Conservation (phyloP, 2,888 invertebrate genomes). For the Lepidocyrtoides sp. region DNA sequence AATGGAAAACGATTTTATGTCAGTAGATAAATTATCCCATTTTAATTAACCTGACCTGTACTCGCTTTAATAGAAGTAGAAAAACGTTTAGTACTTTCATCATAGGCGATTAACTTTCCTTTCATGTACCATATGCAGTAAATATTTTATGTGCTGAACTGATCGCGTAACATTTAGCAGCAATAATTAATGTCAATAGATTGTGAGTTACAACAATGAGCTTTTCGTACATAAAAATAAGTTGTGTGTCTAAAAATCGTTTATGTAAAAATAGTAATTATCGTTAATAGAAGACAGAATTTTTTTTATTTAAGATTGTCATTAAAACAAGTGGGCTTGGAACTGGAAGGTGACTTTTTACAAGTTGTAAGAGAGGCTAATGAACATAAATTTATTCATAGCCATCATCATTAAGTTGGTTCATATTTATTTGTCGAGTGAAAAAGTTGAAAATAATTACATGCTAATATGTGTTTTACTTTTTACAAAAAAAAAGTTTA, state of each 20-base stretch:
- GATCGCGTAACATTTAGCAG: not conserved
- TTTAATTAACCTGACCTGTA: too few relatives aligned
- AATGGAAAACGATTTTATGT: too few relatives aligned
- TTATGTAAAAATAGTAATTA: not conserved
- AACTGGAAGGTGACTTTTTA: not conserved
- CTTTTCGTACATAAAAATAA: too few relatives aligned
- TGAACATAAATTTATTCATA: constrained; percentile 36
- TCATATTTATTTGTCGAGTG: not conserved
- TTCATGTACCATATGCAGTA: not conserved
- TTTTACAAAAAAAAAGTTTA: not conserved
- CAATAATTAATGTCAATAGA: not conserved
- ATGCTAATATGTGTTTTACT: constrained; percentile 47
- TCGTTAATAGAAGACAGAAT: not conserved
- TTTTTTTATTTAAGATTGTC: not conserved
- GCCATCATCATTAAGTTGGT: not conserved
- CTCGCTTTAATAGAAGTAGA: too few relatives aligned
- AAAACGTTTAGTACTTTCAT: too few relatives aligned
- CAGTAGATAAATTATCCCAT: too few relatives aligned
- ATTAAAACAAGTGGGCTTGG: not conserved
- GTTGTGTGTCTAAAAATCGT: too few relatives aligned
- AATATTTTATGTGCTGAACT: not conserved
- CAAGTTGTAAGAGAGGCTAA: constrained; percentile 2
- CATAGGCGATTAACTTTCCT: not conserved
- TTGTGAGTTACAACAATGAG: not conserved
- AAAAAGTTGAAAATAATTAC: constrained; percentile 30